phyloP scores from a whole-genome alignment of 2,113 vertebrate genomes.

The Cyphomyrus plagiostoma region DNA sequence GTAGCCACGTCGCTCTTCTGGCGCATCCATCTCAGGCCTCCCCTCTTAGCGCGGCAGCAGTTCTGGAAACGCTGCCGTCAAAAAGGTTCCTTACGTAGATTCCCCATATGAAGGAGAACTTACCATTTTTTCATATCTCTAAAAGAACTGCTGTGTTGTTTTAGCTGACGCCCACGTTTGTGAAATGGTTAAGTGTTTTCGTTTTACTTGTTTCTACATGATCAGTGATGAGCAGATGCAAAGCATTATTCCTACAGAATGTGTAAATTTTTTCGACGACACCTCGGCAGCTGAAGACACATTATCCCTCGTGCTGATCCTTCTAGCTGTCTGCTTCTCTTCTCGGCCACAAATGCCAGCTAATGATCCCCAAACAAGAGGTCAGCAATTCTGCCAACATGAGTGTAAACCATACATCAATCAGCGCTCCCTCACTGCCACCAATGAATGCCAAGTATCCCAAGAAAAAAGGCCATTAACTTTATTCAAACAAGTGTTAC shows the following conservation, averaged over 20 bases:
- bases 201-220: not conserved
- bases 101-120: not conserved
- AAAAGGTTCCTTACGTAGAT: not conserved
- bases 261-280: not conserved
- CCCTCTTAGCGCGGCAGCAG: not conserved
- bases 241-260: not conserved
- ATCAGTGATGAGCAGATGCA: not conserved
- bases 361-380: not conserved
- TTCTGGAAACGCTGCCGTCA: not conserved
- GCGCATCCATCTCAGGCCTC: not conserved
- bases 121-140: too few species aligned
- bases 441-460: not conserved
- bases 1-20: not conserved
- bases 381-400: not conserved
- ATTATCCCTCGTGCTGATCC: not conserved
- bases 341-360: not conserved
- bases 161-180: not conserved
- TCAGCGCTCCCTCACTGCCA: not conserved
- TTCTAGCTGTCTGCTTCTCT: not conserved
- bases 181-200: not conserved
- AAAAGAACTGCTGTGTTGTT: not conserved
- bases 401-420: not conserved
- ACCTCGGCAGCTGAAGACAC: not conserved
- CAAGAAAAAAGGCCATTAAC: not conserved
- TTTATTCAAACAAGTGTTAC: not conserved